Base-by-base conservation (phyloP, 2,113 vertebrate species). In the Pipa parva region DNA sequence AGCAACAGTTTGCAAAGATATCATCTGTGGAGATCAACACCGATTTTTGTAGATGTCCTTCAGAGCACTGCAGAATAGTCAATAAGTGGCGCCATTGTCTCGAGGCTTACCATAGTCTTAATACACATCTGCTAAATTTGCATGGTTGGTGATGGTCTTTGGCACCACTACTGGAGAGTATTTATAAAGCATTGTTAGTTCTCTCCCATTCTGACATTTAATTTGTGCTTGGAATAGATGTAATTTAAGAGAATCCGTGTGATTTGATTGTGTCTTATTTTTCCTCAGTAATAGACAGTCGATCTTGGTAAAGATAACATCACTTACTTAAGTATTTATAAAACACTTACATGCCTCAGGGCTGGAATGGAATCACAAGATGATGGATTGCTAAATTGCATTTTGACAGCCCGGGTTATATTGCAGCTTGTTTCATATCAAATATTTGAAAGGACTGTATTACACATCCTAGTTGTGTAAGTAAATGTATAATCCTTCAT, bases 371-470 rank as follows among this genome's bases (percentile, higher is more conserved):
- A 66, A 66, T 48, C 26, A 45, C 37, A 66, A 37, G 17, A 28
- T 65, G 63, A 66, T 66, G 39, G 63, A 66, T 66, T 58, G 52
- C 52, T 65, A 57, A 65, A 57, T 57, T 65, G 54, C 27, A 24
- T 57, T 66, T 66, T 66, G 52, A 66, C 63, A 66, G 51, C 20
- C 18, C 24, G 21, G 54, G 52, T 42, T 57, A 57, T 57, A 66
- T 24, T 66, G 52, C 46, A 66, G 27, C 63, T 25, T 48, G 22
- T 45, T 55, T 29, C 10, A 66, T 58, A 48, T 54, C 39, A 24
- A 48, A 57, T 58, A 66, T 66, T 58, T 46, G 10, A 33, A 46
- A 57, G 22, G 20, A 57, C 25, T 66, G 17, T 27, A 59, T 21
- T 24, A 25, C 17, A 9, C 7, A 20, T 46, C 24, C 13, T 42